Percentiles rank a stretch among this genome's conserved stretches.
Evolutionary conservation across 2,888 invertebrate genomes (phyloP).

Genomic region (Chymomyza procnemis): DNA sequence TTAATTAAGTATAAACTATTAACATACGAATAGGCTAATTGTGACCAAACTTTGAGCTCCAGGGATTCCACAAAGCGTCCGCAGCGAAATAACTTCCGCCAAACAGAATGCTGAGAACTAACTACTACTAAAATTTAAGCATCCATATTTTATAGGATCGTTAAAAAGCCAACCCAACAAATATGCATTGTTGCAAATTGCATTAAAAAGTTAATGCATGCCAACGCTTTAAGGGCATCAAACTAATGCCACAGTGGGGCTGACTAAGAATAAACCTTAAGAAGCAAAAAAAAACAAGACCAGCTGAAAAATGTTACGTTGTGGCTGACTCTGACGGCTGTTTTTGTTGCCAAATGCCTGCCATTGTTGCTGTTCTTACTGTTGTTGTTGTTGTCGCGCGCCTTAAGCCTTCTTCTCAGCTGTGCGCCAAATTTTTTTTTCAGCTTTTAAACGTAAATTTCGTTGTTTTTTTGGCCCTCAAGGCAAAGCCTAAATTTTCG

Average conservation of each 20-base stretch:
- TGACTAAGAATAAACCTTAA: no score
- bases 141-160: background rate
- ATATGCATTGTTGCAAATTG: background rate
- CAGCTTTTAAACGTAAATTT: background rate
- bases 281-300: slow-evolving; percentile 54
- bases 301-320: slow-evolving; percentile 61
- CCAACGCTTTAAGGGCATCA: slow-evolving; percentile 1
- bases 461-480: background rate
- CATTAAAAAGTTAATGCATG: background rate
- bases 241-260: background rate
- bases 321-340: background rate
- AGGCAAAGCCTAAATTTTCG: background rate
- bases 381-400: slow-evolving; percentile 17
- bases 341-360: background rate
- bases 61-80: no score
- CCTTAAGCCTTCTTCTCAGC: background rate
- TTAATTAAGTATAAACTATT: no score
- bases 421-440: background rate
- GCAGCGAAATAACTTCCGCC: no score
- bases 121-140: no score
- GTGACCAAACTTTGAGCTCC: no score
- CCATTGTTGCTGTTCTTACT: slow-evolving; percentile 26
- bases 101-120: no score
- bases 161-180: background rate
- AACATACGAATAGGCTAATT: no score